phyloP scores from a whole-genome alignment of 2,888 invertebrate genomes.

The Epinotia brunnichana region DNA sequence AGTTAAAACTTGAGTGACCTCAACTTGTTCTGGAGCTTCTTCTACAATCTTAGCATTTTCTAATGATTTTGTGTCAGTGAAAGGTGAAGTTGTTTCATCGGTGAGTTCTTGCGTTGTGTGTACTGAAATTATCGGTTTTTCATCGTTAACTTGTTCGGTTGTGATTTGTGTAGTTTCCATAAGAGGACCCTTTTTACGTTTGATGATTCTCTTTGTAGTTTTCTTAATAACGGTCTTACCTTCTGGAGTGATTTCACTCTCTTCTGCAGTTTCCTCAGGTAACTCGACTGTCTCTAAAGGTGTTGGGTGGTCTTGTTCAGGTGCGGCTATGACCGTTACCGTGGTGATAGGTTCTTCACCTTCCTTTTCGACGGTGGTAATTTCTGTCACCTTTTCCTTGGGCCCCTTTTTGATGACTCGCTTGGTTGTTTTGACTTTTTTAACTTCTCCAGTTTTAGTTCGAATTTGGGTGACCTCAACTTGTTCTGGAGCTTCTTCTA shows the following conservation, averaged over 20 bases:
- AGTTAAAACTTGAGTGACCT: not conserved
- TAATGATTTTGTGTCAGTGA: too few species aligned
- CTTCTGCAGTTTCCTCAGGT: constrained; percentile 58
- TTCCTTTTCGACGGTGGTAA: not conserved
- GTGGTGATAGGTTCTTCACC: not conserved
- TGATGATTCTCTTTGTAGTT: constrained; percentile 61
- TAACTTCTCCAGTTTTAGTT: constrained; percentile 8
- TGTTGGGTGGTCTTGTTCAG: constrained; percentile 41
- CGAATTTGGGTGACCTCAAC: constrained; percentile 13
- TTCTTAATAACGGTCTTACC: constrained; percentile 55
- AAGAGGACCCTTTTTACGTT: constrained; percentile 62
- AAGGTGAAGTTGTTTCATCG: not conserved
- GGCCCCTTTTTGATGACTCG: constrained; percentile 1
- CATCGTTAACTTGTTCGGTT: constrained; percentile 53
- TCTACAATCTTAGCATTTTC: not conserved
- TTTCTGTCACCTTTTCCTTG: not conserved
- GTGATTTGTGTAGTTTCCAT: constrained; percentile 47
- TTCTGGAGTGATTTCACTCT: constrained; percentile 51
- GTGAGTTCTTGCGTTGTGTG: not conserved
- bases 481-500: not conserved
- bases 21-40: not conserved
- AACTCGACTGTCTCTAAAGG: constrained; percentile 56
- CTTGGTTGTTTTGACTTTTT: constrained; percentile 39
- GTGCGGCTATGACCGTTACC: not conserved
- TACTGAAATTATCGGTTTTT: constrained; percentile 52